Conservation (phyloP, 2,888 invertebrate genomes). For the Troides aeacus region DNA sequence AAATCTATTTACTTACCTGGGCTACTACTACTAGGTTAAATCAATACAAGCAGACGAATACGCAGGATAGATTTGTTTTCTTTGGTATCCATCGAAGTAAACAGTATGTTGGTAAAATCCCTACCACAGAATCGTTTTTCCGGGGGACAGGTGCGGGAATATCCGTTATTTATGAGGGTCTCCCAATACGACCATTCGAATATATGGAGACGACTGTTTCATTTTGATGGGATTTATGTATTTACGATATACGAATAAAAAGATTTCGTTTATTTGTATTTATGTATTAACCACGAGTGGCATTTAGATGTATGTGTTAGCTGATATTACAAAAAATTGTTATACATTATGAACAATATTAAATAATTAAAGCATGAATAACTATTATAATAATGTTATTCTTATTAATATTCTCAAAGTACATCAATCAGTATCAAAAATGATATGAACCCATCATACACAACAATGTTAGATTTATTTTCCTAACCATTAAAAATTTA, state of each 20-base stretch:
- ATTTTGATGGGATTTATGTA: slow-evolving; percentile 53
- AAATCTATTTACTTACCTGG: neutral
- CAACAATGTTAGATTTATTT: too few relatives aligned
- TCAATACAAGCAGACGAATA: neutral
- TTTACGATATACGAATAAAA: slow-evolving; percentile 28
- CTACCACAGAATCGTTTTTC: slow-evolving; percentile 43
- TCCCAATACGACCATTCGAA: slow-evolving; percentile 45
- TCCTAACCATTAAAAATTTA: too few relatives aligned
- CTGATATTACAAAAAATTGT: too few relatives aligned
- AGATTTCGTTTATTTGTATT: slow-evolving; percentile 27
- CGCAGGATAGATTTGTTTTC: neutral
- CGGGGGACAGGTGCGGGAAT: slow-evolving; percentile 53
- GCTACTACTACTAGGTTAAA: neutral
- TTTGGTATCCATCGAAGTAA: slow-evolving; percentile 33
- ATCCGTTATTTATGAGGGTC: slow-evolving; percentile 58
- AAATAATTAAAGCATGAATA: too few relatives aligned
- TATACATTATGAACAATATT: too few relatives aligned
- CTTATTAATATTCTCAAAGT: too few relatives aligned
- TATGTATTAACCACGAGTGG: neutral
- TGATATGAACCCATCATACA: too few relatives aligned
- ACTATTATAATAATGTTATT: too few relatives aligned
- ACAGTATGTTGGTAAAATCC: slow-evolving; percentile 44
- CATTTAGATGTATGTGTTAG: too few relatives aligned
- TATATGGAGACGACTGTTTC: slow-evolving; percentile 42
- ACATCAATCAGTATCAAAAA: too few relatives aligned